Percentiles rank a stretch among this genome's conserved stretches.
phyloP scores from a whole-genome alignment of 2,888 invertebrate genomes.

The Lochmaea capreae region DNA sequence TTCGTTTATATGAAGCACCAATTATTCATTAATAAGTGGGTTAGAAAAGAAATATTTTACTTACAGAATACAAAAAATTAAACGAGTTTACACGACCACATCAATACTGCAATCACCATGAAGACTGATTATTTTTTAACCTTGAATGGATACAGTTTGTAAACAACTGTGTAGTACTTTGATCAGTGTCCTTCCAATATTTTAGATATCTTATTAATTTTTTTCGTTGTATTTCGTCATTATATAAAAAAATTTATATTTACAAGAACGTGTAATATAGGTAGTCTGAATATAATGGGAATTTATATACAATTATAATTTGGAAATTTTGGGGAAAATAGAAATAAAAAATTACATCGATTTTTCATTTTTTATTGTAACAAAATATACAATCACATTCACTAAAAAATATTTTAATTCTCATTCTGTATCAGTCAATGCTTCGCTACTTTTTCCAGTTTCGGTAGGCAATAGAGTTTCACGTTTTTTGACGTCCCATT shows the following conservation, averaged over 20 bases:
- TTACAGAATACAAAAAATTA: neutral
- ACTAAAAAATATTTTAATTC: neutral
- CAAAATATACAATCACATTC: conserved; percentile 20
- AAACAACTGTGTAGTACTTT: neutral
- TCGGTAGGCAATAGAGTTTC: conserved; percentile 9
- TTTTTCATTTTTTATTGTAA: conserved; percentile 7
- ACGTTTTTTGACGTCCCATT: conserved; percentile 68
- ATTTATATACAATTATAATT: too few species aligned
- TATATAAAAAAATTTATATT: too few species aligned
- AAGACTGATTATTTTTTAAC: neutral
- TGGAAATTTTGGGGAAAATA: neutral
- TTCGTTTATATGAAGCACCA: too few species aligned
- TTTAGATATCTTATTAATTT: too few species aligned
- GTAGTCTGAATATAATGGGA: too few species aligned
- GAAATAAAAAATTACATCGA: neutral
- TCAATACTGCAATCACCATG: neutral
- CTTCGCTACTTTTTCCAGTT: conserved; percentile 16
- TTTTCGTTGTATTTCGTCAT: too few species aligned
- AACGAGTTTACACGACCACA: neutral
- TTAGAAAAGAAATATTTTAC: neutral
- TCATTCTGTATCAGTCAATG: neutral
- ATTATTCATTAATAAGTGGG: too few species aligned
- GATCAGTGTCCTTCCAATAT: neutral
- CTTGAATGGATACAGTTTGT: neutral
- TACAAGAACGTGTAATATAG: too few species aligned